Evolutionary conservation across 1,140 invertebrate species (phyloP), one percentile per base, ranked within the genome.

Genomic region (Formica selysi): DNA sequence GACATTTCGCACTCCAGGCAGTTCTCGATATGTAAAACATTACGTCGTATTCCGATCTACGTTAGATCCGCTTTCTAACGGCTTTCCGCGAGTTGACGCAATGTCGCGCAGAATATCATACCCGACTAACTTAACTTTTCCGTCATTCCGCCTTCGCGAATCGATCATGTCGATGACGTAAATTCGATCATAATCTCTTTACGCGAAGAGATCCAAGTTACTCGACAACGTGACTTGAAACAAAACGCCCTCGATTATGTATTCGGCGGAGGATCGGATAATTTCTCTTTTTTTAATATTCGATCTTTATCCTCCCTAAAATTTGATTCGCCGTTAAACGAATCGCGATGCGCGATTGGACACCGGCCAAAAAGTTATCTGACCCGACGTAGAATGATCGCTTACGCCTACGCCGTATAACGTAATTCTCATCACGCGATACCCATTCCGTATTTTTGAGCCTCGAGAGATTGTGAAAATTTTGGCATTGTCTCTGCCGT

Each of bases 41-140:
- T 74, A 62, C 62, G n/a, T 61, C 26, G 54, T 68, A 83, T 83
- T 83, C 79, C 65, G 48, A 71, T 59, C 36, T 26, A 32, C 51
- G 57, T 83, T 83, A 74, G 26, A 61, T 83, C 79, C 57, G 57
- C 57, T 83, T 83, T 83, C 68, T 83, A 83, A 83, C 54, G 79
- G 79, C 41, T 83, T 83, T 83, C 41, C 68, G 26, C 19, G 36
- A 44, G 67, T 13, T 22, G 48, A 51, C 22, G 22, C n/a, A 29
- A 70, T 59, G 10, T 6, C 22, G 51, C 16, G 51, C 48, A 54
- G 54, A 83, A 62, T 74, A 38, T 61, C 26, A 59, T 61, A 61
- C 29, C 38, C 67, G 67, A 6, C 3, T 32, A 2, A 7, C 29
- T 38, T 10, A 19, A 44, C 41, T 4, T 51, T 19, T 22, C 6